These are phyloP conservation scores for Cataglyphis altisquamis DNA, from an alignment of 2,888 invertebrate species.

Conservation along the genomic window DNA sequence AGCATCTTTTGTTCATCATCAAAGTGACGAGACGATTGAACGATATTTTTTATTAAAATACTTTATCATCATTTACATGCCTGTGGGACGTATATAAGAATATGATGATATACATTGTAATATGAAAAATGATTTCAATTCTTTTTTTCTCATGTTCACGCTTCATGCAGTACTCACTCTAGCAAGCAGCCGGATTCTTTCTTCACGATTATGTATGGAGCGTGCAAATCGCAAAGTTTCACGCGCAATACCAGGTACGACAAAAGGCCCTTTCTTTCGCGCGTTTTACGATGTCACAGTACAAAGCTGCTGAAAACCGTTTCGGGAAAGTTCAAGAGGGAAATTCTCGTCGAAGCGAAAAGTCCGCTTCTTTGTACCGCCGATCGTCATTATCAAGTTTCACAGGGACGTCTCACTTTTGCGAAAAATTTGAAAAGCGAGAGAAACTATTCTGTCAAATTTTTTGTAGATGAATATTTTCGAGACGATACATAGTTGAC, in stretches of 20 bases:
- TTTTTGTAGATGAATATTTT: conserved; percentile 12
- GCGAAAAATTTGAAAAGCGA: conserved; percentile 48
- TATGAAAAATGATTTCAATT: conserved; percentile 28
- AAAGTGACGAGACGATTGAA: neutral
- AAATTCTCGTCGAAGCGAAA: conserved; percentile 55
- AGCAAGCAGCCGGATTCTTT: conserved; percentile 6
- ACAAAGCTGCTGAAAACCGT: conserved; percentile 36
- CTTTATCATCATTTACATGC: neutral
- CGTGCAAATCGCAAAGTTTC: conserved; percentile 49
- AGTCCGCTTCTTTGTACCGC: conserved; percentile 15
- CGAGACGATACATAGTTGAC: neutral
- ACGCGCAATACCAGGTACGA: conserved; percentile 19
- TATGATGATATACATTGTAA: neutral
- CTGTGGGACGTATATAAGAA: neutral
- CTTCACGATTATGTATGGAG: conserved; percentile 37
- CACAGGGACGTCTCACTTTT: conserved; percentile 12
- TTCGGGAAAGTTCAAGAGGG: conserved; percentile 45
- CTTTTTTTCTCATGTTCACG: neutral
- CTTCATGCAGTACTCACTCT: neutral
- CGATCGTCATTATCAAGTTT: conserved; percentile 65
- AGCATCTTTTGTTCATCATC: neutral
- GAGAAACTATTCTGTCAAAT: conserved; percentile 4
- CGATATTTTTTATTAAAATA: neutral
- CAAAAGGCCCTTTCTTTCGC: conserved; percentile 44
- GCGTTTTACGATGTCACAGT: conserved; percentile 38